These are phyloP conservation scores for Trochalopteron elliotii DNA, from an alignment of 2,113 vertebrate species.

Conservation along the genomic window DNA sequence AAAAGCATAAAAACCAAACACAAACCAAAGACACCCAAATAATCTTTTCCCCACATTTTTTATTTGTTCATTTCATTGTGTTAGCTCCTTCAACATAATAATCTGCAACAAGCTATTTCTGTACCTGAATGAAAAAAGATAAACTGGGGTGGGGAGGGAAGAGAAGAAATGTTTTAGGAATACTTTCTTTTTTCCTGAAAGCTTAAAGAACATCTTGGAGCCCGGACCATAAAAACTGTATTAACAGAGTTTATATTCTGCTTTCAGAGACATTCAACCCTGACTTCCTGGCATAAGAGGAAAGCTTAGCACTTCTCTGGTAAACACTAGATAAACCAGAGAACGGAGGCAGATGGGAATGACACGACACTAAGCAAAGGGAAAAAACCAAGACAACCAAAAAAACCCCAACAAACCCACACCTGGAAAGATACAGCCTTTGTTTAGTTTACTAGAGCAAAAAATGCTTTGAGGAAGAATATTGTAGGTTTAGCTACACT, in stretches of 20 bases:
- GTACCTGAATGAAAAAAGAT: background rate
- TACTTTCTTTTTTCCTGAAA: background rate
- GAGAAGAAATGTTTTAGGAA: background rate
- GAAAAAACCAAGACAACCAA: background rate
- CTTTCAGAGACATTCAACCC: background rate
- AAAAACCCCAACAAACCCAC: too few species aligned
- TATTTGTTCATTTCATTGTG: background rate
- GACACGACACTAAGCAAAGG: background rate
- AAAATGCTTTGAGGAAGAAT: background rate
- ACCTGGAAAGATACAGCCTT: background rate
- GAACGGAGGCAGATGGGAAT: background rate
- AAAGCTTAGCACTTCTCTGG: background rate
- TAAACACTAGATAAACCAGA: background rate
- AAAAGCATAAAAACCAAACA: background rate
- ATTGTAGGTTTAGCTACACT: background rate
- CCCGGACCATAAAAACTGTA: background rate
- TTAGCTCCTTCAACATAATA: background rate
- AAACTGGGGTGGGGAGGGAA: rapidly evolving
- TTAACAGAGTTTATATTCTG: background rate
- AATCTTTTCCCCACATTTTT: background rate
- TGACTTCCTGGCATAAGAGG: background rate
- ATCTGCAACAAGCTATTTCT: background rate
- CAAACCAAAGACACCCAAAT: background rate
- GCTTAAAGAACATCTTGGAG: background rate
- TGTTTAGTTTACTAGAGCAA: background rate